Evolutionary conservation across 2,888 invertebrate species (phyloP).

Genomic region (Nyleta sp.): DNA sequence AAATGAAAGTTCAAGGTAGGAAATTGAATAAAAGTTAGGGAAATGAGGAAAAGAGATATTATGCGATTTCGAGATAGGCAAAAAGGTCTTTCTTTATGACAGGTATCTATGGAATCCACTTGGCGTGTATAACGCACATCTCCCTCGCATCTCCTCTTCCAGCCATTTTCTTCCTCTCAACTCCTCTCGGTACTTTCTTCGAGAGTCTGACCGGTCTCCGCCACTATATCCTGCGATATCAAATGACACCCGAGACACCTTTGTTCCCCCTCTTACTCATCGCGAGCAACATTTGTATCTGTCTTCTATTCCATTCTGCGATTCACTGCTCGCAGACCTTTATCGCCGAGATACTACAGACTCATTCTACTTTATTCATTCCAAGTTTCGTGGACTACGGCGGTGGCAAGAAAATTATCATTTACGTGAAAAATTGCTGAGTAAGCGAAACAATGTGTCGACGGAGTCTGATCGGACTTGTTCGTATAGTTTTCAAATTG

Average conservation of each 20-base stretch:
- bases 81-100: slow-evolving; percentile 56
- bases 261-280: slow-evolving; percentile 72
- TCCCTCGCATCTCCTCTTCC: slow-evolving; percentile 35
- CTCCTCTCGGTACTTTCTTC: slow-evolving; percentile 28
- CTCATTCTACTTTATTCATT: slow-evolving; percentile 67
- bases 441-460: slow-evolving; percentile 39
- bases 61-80: slow-evolving; percentile 36
- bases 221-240: slow-evolving; percentile 74
- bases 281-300: slow-evolving; percentile 74
- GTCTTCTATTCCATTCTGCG: slow-evolving; percentile 68
- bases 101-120: slow-evolving; percentile 57
- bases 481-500: no score
- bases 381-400: slow-evolving; percentile 43
- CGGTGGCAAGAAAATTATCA: slow-evolving; percentile 56
- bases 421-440: slow-evolving; percentile 57
- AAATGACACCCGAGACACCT: slow-evolving; percentile 76
- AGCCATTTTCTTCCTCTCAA: slow-evolving; percentile 40
- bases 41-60: slow-evolving; percentile 35
- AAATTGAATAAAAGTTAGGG: slow-evolving; percentile 57
- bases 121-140: slow-evolving; percentile 45
- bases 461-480: no score
- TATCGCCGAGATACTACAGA: slow-evolving; percentile 62
- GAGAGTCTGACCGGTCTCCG: slow-evolving; percentile 47
- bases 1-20: slow-evolving; percentile 34
- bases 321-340: slow-evolving; percentile 65